Percentiles rank a stretch among this genome's conserved stretches.
phyloP scores from a whole-genome alignment of 2,113 vertebrate species.

The Myotis davidii region DNA sequence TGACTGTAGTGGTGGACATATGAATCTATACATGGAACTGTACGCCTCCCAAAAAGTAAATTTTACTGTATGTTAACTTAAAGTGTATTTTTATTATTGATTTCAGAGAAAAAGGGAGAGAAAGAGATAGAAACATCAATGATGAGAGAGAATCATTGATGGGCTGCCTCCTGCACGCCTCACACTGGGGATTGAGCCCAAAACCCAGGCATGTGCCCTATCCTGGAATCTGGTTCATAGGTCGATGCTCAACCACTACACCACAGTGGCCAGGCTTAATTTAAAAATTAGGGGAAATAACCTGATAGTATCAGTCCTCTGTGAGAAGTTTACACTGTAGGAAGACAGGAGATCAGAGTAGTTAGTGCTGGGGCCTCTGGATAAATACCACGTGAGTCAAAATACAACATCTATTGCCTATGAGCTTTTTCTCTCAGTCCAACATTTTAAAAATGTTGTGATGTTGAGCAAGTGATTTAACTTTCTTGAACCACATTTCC shows the following conservation, averaged over 20 bases:
- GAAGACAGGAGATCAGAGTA: background rate
- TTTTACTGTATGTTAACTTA: background rate
- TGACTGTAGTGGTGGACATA: background rate
- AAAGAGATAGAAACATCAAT: too few relatives aligned
- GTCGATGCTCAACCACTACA: too few relatives aligned
- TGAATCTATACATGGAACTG: background rate
- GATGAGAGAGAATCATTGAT: too few relatives aligned
- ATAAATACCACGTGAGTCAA: background rate
- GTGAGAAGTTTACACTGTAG: background rate
- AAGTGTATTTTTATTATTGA: background rate
- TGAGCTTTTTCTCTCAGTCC: background rate
- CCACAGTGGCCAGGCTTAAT: too few relatives aligned
- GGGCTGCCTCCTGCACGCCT: too few relatives aligned
- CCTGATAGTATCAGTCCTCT: background rate
- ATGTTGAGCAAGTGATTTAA: background rate
- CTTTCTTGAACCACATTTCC: background rate
- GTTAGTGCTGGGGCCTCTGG: background rate
- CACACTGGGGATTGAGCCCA: too few relatives aligned
- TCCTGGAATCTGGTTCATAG: too few relatives aligned
- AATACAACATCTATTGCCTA: background rate
- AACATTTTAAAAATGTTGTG: background rate
- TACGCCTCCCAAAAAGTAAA: background rate
- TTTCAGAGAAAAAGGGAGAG: too few relatives aligned
- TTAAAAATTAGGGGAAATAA: background rate
- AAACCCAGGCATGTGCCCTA: too few relatives aligned